Base-by-base conservation (phyloP, 2,113 vertebrate species). In the Glareola pratincola region DNA sequence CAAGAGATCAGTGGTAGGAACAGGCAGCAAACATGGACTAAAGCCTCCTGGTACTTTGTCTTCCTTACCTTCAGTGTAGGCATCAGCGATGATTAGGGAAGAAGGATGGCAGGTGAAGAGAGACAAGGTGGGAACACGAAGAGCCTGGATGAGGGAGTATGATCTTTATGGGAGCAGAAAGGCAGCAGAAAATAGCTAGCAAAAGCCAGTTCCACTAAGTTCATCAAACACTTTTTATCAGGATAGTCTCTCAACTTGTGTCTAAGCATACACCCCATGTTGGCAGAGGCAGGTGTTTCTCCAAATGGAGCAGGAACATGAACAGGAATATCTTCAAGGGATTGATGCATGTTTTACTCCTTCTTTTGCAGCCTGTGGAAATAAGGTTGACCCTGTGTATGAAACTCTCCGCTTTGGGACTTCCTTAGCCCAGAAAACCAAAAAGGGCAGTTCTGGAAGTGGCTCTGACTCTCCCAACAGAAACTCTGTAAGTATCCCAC, bases 321-420 rank as follows among this genome's bases (percentile, higher is more conserved):
- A n/a, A 10, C 14, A 39, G 39, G 47, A 84, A 69, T 64, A 37
- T 23, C 66, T 66, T 79, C 29, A 26, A 75, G 12, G 14, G 32
- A 64, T 4, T 96, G 57, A 95, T 51, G 14, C 47, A 16, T 32
- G 36, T 97, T 83, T 97, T 93, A 34, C 68, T 72, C 89, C 54
- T 94, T 97, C 87, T 94, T 8, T 97, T 96, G 26, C 96, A 99
- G 99, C 99, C 66, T 99, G 99, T 95, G 99, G 99, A 82, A 99
- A 99, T 95, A 99, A 99, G 92, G 99, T 99, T 96, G 99, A 99
- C 93, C 99, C 99, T 0, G 99, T 99, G 27, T 99, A 99, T 39
- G 99, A 99, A 98, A 98, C 99, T 27, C 98, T 99, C 32, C 99
- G 99, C 60, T 99, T 99, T 72, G 99, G 99, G 76, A 99, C 99